phyloP scores from a whole-genome alignment of 2,888 invertebrate species.

The Patella ulyssiponensis region DNA sequence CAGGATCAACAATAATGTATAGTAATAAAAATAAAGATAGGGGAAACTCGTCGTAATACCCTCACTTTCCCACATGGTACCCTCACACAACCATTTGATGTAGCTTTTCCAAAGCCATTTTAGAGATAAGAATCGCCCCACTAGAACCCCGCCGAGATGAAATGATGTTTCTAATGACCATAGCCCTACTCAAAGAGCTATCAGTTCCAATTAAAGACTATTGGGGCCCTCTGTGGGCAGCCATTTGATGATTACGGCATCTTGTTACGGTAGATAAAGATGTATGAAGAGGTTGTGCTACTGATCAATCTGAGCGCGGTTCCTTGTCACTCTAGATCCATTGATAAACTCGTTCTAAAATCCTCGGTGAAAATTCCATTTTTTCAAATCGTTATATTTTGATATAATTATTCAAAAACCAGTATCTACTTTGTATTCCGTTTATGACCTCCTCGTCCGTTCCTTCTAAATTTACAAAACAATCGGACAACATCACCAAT shows the following conservation, averaged over 20 bases:
- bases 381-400: too few relatives aligned
- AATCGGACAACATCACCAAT: too few relatives aligned
- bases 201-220: conserved; percentile 12
- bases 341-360: too few relatives aligned
- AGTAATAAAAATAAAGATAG: conserved; percentile 12
- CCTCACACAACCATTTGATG: conserved; percentile 2
- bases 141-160: neutral
- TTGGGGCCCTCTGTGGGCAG: conserved; percentile 7
- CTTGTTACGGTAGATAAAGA: conserved; percentile 3
- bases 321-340: too few relatives aligned
- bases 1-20: neutral
- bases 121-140: conserved; percentile 6
- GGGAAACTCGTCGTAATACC: neutral
- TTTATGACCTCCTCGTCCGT: too few relatives aligned
- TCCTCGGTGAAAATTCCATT: too few relatives aligned
- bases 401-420: too few relatives aligned
- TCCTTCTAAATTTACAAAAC: too few relatives aligned
- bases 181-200: conserved; percentile 7
- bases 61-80: neutral
- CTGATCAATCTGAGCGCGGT: neutral
- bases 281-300: neutral
- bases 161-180: conserved; percentile 11
- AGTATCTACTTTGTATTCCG: too few relatives aligned
- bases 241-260: conserved; percentile 1
- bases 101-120: conserved; percentile 3